phyloP scores from a whole-genome alignment of 2,888 invertebrate species.

The Epirrhoe alternata region DNA sequence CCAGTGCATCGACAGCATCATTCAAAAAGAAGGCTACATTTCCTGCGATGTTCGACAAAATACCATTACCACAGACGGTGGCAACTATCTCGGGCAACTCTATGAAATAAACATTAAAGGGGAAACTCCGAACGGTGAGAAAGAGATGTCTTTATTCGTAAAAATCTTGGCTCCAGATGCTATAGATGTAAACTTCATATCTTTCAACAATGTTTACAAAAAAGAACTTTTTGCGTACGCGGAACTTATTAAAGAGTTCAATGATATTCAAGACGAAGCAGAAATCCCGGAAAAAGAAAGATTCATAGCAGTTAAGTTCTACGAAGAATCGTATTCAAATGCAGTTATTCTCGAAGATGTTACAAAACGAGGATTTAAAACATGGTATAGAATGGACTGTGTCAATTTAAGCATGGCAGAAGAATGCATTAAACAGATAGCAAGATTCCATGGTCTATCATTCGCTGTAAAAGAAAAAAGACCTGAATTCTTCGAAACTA shows the following conservation, averaged over 20 bases:
- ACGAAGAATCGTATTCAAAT: conserved; percentile 52
- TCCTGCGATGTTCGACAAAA: conserved; percentile 45
- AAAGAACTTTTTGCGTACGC: conserved; percentile 58
- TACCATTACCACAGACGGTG: conserved; percentile 54
- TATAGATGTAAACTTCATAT: conserved; percentile 40
- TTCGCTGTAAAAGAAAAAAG: conserved; percentile 53
- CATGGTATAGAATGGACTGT: conserved; percentile 53
- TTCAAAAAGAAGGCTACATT: conserved; percentile 48
- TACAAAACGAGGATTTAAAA: conserved; percentile 55
- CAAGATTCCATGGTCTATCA: conserved; percentile 64
- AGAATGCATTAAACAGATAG: conserved; percentile 57
- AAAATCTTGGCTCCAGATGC: conserved; percentile 51
- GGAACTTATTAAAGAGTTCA: conserved; percentile 54
- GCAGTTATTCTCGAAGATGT: conserved; percentile 64
- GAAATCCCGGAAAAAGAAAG: conserved; percentile 54
- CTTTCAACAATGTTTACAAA: conserved; percentile 47
- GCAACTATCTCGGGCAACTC: conserved; percentile 57
- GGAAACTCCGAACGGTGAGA: conserved; percentile 50
- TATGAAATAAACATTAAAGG: conserved; percentile 60
- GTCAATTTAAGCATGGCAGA: conserved; percentile 59
- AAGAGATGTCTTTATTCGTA: conserved; percentile 60
- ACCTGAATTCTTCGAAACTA: conserved; percentile 55
- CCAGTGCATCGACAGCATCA: conserved; percentile 40
- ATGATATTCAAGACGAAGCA: conserved; percentile 56
- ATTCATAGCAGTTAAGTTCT: conserved; percentile 55